Conservation (phyloP, 1,140 invertebrate genomes). For the Sitobion miscanthi region DNA sequence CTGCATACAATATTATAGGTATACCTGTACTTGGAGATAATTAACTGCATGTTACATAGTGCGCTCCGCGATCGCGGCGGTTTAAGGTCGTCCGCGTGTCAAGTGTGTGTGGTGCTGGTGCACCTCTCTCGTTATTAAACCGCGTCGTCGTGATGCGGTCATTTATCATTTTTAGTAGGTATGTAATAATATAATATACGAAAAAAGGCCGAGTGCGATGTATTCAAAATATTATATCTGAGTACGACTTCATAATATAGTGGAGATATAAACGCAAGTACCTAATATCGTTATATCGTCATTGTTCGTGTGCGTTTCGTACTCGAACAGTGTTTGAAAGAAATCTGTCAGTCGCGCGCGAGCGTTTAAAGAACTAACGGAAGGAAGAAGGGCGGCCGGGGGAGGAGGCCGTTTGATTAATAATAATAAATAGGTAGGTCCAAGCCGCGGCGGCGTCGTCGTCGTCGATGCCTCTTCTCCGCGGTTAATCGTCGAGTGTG, state of each 20-base stretch:
- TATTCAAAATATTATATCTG: slow-evolving; percentile 10
- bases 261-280: neutral
- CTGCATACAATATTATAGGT: neutral
- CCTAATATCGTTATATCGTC: neutral
- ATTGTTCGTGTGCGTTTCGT: slow-evolving; percentile 28
- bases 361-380: neutral
- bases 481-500: neutral
- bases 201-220: neutral
- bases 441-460: neutral
- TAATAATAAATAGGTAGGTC: slow-evolving; percentile 28
- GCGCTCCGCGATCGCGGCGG: neutral
- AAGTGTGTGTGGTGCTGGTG: neutral
- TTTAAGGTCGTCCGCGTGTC: slow-evolving; percentile 23
- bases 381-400: neutral
- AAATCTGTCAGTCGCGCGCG: slow-evolving; percentile 35
- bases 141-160: neutral
- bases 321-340: slow-evolving; percentile 35
- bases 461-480: no score
- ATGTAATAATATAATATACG: neutral
- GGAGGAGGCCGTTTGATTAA: slow-evolving; percentile 35
- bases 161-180: slow-evolving; percentile 15
- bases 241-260: neutral
- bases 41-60: slow-evolving; percentile 19
- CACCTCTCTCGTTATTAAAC: neutral
- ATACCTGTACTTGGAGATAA: neutral